Percentiles rank a stretch among this genome's conserved stretches.
phyloP scores from a whole-genome alignment of 2,888 invertebrate genomes.

The Chromoteleia sp. region DNA sequence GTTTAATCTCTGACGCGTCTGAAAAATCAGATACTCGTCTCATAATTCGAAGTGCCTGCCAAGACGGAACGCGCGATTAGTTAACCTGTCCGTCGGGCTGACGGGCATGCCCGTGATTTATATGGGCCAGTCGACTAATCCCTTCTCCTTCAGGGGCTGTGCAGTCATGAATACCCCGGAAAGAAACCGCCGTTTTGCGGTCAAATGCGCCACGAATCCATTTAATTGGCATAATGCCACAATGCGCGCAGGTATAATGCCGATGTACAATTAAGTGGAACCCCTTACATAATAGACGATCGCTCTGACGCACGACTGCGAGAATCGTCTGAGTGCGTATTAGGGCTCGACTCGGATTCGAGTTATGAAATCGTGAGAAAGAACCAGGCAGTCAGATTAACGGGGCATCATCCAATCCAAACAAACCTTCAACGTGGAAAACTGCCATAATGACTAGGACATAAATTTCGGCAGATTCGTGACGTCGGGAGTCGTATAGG shows the following conservation, averaged over 20 bases:
- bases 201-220: constrained; percentile 59
- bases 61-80: constrained; percentile 73
- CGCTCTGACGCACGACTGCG: constrained; percentile 26
- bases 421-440: constrained; percentile 38
- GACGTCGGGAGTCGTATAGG: neutral
- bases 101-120: constrained; percentile 77
- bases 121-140: constrained; percentile 79
- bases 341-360: constrained; percentile 15
- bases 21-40: constrained; percentile 49
- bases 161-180: constrained; percentile 60
- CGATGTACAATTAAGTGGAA: constrained; percentile 60
- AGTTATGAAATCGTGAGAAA: constrained; percentile 49
- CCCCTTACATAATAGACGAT: constrained; percentile 45
- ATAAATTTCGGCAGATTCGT: constrained; percentile 15
- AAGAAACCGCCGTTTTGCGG: constrained; percentile 68
- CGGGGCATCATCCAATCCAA: constrained; percentile 11
- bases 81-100: constrained; percentile 70
- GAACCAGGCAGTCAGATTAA: constrained; percentile 26
- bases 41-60: constrained; percentile 75
- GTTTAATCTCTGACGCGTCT: constrained; percentile 39
- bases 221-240: constrained; percentile 70
- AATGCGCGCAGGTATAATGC: constrained; percentile 58
- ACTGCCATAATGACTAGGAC: constrained; percentile 3
- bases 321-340: constrained; percentile 19
- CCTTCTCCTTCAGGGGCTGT: constrained; percentile 70